A percentile compares a stretch with the other conserved stretches of the same genome.
phyloP scores from a whole-genome alignment of 2,797 vertebrate species.

The Glossophaga mutica region DNA sequence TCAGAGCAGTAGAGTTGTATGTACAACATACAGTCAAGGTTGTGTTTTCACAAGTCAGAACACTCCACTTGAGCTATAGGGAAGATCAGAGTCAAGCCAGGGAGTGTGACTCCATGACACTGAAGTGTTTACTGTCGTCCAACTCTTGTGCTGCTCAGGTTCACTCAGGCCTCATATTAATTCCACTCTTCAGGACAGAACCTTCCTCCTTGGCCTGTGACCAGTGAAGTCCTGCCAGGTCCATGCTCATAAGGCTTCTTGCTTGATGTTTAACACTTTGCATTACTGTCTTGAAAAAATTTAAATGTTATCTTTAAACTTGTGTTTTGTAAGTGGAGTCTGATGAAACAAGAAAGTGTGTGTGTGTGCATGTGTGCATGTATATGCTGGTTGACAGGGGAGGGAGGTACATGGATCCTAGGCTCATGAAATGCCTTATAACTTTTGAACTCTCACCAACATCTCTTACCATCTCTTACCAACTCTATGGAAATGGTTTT shows the following conservation, averaged over 20 bases:
- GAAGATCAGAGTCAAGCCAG: neutral
- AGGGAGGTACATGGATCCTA: accelerated
- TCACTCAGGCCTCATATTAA: neutral
- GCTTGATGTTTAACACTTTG: neutral
- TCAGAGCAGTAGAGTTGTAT: neutral
- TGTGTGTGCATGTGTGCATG: neutral
- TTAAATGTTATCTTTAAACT: neutral
- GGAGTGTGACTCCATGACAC: neutral
- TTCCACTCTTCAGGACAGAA: neutral
- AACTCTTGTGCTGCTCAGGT: neutral
- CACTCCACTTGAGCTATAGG: neutral
- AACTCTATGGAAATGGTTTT: neutral
- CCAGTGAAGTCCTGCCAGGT: neutral
- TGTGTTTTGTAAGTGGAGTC: neutral
- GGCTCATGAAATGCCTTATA: neutral
- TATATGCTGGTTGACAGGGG: neutral
- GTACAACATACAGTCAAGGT: neutral
- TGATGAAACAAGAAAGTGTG: neutral
- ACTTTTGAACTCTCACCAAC: neutral
- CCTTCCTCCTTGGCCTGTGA: neutral
- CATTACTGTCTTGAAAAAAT: neutral
- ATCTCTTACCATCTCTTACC: neutral
- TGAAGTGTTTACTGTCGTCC: neutral
- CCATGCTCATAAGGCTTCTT: neutral
- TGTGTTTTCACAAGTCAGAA: neutral